Evolutionary conservation across 2,113 vertebrate species (phyloP), one percentile per base, ranked within the genome.

Genomic region (Hirundichthys speculiger): DNA sequence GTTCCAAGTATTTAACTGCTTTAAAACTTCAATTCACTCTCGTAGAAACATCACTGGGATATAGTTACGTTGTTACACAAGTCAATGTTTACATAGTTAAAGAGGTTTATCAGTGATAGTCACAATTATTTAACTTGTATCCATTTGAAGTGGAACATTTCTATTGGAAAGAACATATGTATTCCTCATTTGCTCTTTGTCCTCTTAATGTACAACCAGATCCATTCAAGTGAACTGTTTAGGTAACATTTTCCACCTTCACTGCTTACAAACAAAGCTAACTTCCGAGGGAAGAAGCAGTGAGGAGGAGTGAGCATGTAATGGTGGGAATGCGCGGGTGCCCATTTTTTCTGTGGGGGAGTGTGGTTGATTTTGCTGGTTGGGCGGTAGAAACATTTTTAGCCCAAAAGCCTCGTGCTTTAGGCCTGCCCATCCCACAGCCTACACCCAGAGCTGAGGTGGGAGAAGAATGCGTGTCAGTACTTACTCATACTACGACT

Each of bases 401-500:
- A 82, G 73, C 11, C 40, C n/a, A 13, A 41, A n/a, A 73, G 46
- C 71, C 82, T 73, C 52, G 27, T 85, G 83, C 75, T 51, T 70
- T 38, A 64, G 60, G 48, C 56, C 46, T 65, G 47, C 60, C 67
- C 60, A 19, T 52, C 45, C 61, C 54, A 48, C 72, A 18, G 68
- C 75, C 81, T 18, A 80, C 81, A 38, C 52, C 57, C 14, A 2
- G 55, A 24, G n/a, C 38, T 18, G 47, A 50, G 54, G 84, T 83
- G 55, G 86, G 64, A 83, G 70, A 55, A 51, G 68, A 64, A 46
- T 4, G 22, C 55, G 65, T 82, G 76, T 84, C 84, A 79, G 54
- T 10, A 1, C 25, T 84, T 87, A 78, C 70, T 88, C 83, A 87
- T 76, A 60, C 64, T 68, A 79, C 64, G 10, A 58, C 47, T 66